Evolutionary conservation across 2,888 invertebrate species (phyloP), one percentile per base, ranked within the genome.

Genomic region (Pasiphila rectangulata): DNA sequence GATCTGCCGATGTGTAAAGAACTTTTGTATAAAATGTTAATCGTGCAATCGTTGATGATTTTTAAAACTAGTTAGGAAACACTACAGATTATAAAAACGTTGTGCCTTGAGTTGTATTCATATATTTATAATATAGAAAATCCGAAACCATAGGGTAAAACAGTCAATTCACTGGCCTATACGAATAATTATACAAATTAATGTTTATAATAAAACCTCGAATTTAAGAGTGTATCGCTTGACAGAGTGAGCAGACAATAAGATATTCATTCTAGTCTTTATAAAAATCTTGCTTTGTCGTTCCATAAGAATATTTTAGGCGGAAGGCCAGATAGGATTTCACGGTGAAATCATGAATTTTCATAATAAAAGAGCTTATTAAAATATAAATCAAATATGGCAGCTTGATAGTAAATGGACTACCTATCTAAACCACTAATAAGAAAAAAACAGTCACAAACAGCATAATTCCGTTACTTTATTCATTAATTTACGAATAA

Each of bases 21-120:
- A 57, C 63, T 64, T 67, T 56, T 51, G 46, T 54, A 52, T 47
- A 50, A 48, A 48, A 56, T 61, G 56, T 61, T 60, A 73, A 71
- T 69, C 71, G 75, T 74, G 75, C 77, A 78, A 75, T 78, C 67
- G 63, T 65, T 9, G 63, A 67, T 69, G 59, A 58, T 61, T 61
- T 64, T 63, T 56, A 56, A 61, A 61, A 63, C 67, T 72, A 72
- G 64, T 64, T 74, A 71, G 62, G 59, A 73, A 73, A 72, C 67
- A 41, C 30, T 37, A 45, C 50, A 67, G 67, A 69, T 68, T 69
- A 67, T 60, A 67, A 69, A 27, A 72, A 81, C 70, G 67, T 79
- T 75, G 87, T 87, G 86, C 86, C 86, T 87, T 87, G 83, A 69
- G 80, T 84, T 83, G 74, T 83, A 81, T 80, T 79, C 77, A 77